These are phyloP conservation scores for Lycopodina hypogea DNA, from an alignment of 37 sponge, comb jelly and placozoan genomes.

Conservation along the genomic window DNA sequence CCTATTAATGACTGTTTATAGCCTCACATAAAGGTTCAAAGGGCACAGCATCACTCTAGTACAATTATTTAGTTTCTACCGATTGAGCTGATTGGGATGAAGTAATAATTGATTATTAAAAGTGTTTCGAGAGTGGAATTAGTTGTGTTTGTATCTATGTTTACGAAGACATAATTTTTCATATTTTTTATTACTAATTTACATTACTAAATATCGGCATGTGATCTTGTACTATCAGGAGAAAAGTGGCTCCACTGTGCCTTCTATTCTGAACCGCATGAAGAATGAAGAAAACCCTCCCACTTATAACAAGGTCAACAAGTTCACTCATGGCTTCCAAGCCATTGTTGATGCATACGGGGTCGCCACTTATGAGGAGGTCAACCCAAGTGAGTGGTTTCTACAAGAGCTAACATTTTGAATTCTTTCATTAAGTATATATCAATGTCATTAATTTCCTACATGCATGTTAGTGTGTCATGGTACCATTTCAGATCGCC, in stretches of 20 bases:
- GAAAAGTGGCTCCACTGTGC: constrained; percentile 84
- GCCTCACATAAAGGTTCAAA: too few relatives aligned
- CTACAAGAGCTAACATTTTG: not conserved
- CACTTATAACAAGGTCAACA: constrained; percentile 93
- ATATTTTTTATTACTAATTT: too few relatives aligned
- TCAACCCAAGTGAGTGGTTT: constrained; percentile 88
- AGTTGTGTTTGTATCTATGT: too few relatives aligned
- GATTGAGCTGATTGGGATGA: too few relatives aligned
- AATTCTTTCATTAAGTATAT: not conserved
- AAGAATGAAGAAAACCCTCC: constrained; percentile 77
- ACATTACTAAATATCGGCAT: not conserved
- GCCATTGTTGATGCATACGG: constrained; percentile 98
- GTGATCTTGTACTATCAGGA: constrained; percentile 71
- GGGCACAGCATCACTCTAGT: too few relatives aligned
- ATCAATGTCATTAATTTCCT: not conserved
- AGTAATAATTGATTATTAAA: too few relatives aligned
- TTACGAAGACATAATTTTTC: too few relatives aligned
- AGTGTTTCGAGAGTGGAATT: too few relatives aligned
- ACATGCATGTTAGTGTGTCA: not conserved
- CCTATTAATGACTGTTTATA: too few relatives aligned
- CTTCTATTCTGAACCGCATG: constrained; percentile 92
- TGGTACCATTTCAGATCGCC: not conserved
- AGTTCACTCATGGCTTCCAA: constrained; percentile 95
- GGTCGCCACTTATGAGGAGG: constrained; percentile 88
- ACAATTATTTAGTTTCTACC: too few relatives aligned